Evolutionary conservation across 2,888 invertebrate genomes (phyloP).

Genomic region (Antitype chi): DNA sequence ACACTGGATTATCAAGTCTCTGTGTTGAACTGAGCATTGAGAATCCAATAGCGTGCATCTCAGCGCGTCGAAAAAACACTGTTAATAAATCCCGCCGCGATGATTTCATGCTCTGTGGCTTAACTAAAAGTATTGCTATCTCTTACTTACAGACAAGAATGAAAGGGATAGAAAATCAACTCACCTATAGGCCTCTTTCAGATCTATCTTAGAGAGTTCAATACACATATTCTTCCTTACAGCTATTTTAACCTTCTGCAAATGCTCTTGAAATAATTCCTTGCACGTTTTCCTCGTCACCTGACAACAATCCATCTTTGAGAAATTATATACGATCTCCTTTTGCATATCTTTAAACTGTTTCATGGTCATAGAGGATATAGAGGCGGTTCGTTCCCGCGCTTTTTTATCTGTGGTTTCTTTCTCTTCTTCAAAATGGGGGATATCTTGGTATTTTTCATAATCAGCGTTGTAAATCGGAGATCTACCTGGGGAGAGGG

Average conservation of each 20-base stretch:
- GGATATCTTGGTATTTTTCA: slow-evolving; percentile 82
- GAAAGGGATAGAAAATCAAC: slow-evolving; percentile 55
- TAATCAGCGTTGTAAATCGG: slow-evolving; percentile 78
- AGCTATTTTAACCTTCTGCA: slow-evolving; percentile 72
- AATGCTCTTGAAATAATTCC: slow-evolving; percentile 78
- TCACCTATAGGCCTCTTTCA: slow-evolving; percentile 81
- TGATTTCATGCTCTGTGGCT: no score
- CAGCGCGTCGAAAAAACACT: no score
- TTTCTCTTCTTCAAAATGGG: slow-evolving; percentile 70
- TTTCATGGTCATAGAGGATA: slow-evolving; percentile 78
- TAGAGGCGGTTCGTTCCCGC: slow-evolving; percentile 67
- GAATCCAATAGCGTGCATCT: no score
- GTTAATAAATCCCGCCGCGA: no score
- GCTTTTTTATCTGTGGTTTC: slow-evolving; percentile 65
- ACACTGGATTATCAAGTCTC: no score
- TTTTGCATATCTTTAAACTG: slow-evolving; percentile 85
- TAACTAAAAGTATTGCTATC: not conserved
- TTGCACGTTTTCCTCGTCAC: slow-evolving; percentile 73
- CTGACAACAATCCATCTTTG: slow-evolving; percentile 83
- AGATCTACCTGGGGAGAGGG: slow-evolving; percentile 77
- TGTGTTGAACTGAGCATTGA: no score
- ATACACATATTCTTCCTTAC: slow-evolving; percentile 77
- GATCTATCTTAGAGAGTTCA: slow-evolving; percentile 78
- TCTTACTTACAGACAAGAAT: not conserved
- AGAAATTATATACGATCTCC: slow-evolving; percentile 76